These are phyloP conservation scores for Thymelicus lineola DNA, from an alignment of 2,888 invertebrate genomes.

Conservation along the genomic window DNA sequence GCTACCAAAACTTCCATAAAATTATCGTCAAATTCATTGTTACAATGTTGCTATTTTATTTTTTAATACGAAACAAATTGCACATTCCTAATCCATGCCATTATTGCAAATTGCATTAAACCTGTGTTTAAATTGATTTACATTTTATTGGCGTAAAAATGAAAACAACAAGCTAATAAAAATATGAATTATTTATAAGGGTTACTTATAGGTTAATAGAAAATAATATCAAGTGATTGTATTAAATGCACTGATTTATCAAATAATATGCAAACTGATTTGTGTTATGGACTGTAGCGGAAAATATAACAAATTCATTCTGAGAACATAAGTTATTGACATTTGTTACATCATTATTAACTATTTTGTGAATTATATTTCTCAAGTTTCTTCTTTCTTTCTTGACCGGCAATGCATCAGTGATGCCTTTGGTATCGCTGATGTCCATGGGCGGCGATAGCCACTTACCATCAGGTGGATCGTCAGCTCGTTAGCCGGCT, in stretches of 20 bases:
- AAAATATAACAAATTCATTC: background rate
- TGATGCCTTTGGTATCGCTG: too few relatives aligned
- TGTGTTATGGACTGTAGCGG: background rate
- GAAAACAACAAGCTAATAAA: background rate
- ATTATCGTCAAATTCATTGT: background rate
- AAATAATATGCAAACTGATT: background rate
- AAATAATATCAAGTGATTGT: slow-evolving; percentile 1
- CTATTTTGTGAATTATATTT: too few relatives aligned
- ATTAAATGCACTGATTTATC: background rate
- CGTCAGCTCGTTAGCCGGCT: too few relatives aligned
- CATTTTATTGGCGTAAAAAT: slow-evolving; percentile 9
- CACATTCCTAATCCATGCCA: slow-evolving; percentile 12
- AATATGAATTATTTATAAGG: background rate
- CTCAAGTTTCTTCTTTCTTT: too few relatives aligned
- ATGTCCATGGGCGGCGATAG: too few relatives aligned
- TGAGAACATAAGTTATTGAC: too few relatives aligned
- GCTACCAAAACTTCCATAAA: too few relatives aligned
- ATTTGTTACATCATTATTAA: background rate
- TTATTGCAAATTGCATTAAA: slow-evolving; percentile 9
- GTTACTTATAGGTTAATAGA: background rate
- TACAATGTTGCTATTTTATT: slow-evolving; percentile 28
- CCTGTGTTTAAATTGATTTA: slow-evolving; percentile 11
- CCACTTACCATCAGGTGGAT: too few relatives aligned
- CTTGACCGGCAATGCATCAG: too few relatives aligned
- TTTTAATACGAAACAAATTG: slow-evolving; percentile 37